phyloP scores from a whole-genome alignment of 2,113 vertebrate species.

The Regulus satrapa region DNA sequence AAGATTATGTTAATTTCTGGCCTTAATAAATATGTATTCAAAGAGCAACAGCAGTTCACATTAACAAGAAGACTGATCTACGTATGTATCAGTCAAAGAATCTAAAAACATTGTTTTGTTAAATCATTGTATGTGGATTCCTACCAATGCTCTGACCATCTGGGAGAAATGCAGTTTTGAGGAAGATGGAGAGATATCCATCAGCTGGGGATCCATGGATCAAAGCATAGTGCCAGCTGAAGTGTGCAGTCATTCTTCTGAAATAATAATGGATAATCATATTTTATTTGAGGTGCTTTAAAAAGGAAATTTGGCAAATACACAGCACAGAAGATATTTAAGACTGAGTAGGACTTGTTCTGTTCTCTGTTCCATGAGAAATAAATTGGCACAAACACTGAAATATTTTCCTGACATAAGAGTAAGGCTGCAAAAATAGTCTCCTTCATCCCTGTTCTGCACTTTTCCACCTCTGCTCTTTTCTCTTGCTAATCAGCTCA shows the following conservation, averaged over 20 bases:
- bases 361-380: constrained; percentile 2
- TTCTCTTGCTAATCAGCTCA: neutral
- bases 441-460: neutral
- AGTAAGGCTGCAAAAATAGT: neutral
- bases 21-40: neutral
- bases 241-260: neutral
- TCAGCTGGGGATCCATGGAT: neutral
- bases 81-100: neutral
- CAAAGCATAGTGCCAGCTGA: neutral
- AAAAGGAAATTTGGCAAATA: constrained; percentile 11
- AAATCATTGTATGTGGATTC: neutral
- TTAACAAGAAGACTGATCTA: neutral
- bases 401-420: neutral
- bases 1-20: neutral
- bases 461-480: neutral
- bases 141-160: neutral
- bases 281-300: constrained; percentile 19
- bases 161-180: neutral
- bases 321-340: neutral
- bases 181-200: neutral
- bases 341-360: neutral
- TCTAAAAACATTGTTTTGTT: neutral
- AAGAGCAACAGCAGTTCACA: neutral
- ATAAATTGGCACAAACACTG: neutral
- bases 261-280: neutral